Evolutionary conservation across 1,140 invertebrate genomes (phyloP).

Genomic region (Araneus ventricosus): DNA sequence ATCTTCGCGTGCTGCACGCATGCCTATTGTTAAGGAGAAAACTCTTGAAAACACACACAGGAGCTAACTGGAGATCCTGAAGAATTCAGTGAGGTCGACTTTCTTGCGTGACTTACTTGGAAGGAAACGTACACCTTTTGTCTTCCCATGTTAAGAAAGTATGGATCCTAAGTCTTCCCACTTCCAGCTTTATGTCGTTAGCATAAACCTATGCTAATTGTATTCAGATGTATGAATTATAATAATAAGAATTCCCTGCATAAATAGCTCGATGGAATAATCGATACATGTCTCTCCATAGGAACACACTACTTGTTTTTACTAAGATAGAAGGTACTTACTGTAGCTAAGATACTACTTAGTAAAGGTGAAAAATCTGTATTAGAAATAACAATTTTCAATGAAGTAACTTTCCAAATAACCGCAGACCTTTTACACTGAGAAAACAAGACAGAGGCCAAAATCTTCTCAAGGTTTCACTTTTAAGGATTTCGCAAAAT

Average conservation of each 20-base stretch:
- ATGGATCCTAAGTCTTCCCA: not conserved
- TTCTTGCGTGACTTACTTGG: slow-evolving; percentile 63
- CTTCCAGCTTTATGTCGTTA: slow-evolving; percentile 11
- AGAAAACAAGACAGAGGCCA: too few relatives aligned
- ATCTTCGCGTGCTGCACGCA: slow-evolving; percentile 69
- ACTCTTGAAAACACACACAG: slow-evolving; percentile 53
- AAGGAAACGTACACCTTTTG: slow-evolving; percentile 71
- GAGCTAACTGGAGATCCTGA: slow-evolving; percentile 28
- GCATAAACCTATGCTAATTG: slow-evolving; percentile 71
- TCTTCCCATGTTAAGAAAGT: slow-evolving; percentile 59
- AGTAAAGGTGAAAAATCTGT: not conserved
- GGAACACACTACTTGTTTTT: not conserved
- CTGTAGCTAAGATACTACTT: not conserved
- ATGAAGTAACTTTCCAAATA: too few relatives aligned
- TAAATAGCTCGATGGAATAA: slow-evolving; percentile 7
- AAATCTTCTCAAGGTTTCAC: too few relatives aligned
- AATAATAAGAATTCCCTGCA: slow-evolving; percentile 58
- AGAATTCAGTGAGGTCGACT: slow-evolving; percentile 62
- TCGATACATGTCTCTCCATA: not conserved
- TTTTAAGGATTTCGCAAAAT: too few relatives aligned
- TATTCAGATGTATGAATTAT: slow-evolving; percentile 70
- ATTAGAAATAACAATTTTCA: too few relatives aligned
- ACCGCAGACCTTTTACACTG: too few relatives aligned
- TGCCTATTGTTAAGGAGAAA: slow-evolving; percentile 46
- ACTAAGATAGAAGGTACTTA: not conserved